Evolutionary conservation across 2,797 vertebrate species (phyloP), one percentile per base, ranked within the genome.

Genomic region (Gallinago solitaria): DNA sequence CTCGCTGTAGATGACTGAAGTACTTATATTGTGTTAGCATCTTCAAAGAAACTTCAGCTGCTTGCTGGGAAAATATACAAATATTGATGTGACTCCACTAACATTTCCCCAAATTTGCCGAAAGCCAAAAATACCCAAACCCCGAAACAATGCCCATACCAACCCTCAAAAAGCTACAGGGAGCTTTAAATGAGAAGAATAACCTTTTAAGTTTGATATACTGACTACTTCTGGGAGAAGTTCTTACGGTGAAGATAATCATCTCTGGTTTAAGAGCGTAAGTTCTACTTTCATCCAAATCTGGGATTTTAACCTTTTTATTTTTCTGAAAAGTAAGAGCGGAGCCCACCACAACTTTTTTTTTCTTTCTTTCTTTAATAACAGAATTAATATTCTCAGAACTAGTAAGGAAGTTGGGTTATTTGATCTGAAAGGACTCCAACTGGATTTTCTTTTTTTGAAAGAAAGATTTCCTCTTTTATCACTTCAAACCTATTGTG

Each of bases 261-360:
- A 16, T 30, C 30, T 90, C 19, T 82, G 14, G 5, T 9, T 92
- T 28, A 59, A 70, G 30, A 65, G 6, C 27, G 11, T 17, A 27
- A 54, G 17, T 39, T 89, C 68, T 57, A 12, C 68, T 91, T 85
- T 92, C n/a, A 32, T 41, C 32, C 28, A 84, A 54, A 82, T 84
- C 17, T 64, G 9, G 7, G 6, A 18, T 39, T 67, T 76, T 47
- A 50, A 50, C 5, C 1, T 51, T 69, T 21, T 61, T 70, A 45
- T 91, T 61, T 82, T 67, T n/a, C 24, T 39, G n/a, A 54, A 68
- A 86, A 24, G 9, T 67, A 32, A 45, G 25, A 65, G 18, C 48
- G 6, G 15, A 92, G 12, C 1, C 4, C 19, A 43, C 12, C 7
- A 18, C 9, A 3, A 27, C 25, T 67, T 69, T 57, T 63, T 27